These are phyloP conservation scores for Marmota monax DNA, from an alignment of 2,113 vertebrate species.

Conservation along the genomic window DNA sequence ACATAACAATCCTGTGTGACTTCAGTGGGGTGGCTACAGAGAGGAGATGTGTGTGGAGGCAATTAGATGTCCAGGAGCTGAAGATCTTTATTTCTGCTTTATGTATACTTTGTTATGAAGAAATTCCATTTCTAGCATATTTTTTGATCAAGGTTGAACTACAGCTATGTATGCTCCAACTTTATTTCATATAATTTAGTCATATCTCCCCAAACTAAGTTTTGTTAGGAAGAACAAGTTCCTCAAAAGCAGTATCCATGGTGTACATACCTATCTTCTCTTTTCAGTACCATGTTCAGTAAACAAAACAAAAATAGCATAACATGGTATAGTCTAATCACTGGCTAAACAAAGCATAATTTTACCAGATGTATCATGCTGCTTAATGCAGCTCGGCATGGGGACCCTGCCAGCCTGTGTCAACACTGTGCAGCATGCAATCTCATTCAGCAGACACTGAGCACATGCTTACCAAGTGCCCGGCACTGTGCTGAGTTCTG, in stretches of 20 bases:
- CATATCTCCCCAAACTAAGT: neutral
- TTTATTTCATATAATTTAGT: constrained; percentile 40
- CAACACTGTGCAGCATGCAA: neutral
- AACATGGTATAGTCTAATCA: neutral
- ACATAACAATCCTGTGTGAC: neutral
- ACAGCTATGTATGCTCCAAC: neutral
- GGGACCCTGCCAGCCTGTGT: neutral
- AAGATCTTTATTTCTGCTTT: neutral
- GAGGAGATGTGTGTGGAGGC: neutral
- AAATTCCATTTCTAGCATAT: neutral
- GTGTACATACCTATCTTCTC: neutral
- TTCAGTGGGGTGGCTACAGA: neutral
- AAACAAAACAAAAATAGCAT: neutral
- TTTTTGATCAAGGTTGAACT: neutral
- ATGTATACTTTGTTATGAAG: neutral
- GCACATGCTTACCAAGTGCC: neutral
- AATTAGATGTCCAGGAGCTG: neutral
- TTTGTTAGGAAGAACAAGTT: neutral
- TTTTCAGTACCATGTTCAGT: neutral
- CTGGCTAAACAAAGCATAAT: neutral
- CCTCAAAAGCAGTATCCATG: neutral
- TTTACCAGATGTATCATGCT: neutral
- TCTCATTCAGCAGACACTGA: neutral
- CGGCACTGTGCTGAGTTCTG: neutral
- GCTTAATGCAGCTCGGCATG: neutral